Base-by-base conservation (phyloP, 2,888 invertebrate genomes). In the Pterostichus niger region DNA sequence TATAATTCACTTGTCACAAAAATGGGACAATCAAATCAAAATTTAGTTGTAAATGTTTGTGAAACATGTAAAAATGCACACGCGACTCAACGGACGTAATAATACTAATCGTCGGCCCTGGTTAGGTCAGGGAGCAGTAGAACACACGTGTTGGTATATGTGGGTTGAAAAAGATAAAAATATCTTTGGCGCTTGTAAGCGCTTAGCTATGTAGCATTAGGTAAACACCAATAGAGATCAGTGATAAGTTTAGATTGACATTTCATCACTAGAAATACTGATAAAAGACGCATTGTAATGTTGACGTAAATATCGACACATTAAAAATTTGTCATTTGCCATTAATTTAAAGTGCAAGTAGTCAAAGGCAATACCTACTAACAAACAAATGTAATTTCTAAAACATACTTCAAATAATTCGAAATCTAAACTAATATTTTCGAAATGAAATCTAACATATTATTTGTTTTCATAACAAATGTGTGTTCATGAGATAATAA, bases 161-260 rank as follows among this genome's bases (percentile, higher is more conserved):
- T 76, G 76, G 76, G 76, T 76, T 54, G 76, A 56, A 54, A 54
- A 33, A 78, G 78, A 78, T 78, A 78, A 61, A 61, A 61, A 61
- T 78, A 78, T 78, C 59, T 76, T 78, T 78, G 78, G 78, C 64
- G 49, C 64, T 17, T 64, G 76, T 54, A n/a, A 75, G 52, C 75
- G 44, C 13, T 75, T 40, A 40, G 75, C 44, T 17, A 35, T 75
- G 24, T 75, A 49, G 75, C 52, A 75, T 75, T 75, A 75, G 54
- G 76, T 76, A 76, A 76, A 76, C 76, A 76, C 56, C 13, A 56
- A 56, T 40, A 56, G 9, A 15, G 17, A 56, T 56, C 13, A 13
- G 56, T 52, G 52, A 52, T 56, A 56, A 17, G 56, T 56, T 56
- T 56, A 56, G 56, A 56, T 56, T 56, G 56, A 56, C 56, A 56